Evolutionary conservation across 2,888 invertebrate species (phyloP).

Genomic region (Leucoma salicis): DNA sequence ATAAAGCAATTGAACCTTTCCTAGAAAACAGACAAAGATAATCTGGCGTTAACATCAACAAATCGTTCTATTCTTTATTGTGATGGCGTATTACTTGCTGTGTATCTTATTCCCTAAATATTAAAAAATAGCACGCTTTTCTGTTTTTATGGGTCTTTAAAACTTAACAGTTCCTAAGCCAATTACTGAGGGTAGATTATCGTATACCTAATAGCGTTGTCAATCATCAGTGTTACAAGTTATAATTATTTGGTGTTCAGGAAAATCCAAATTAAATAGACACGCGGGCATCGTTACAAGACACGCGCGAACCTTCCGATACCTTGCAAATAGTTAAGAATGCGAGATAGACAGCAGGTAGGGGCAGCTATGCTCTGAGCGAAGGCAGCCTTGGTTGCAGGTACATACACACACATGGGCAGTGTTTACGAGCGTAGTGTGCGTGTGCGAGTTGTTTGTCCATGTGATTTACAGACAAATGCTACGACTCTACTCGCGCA

Average conservation of each 20-base stretch:
- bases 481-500: constrained; percentile 62
- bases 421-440: constrained; percentile 22
- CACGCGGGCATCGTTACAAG: constrained; percentile 64
- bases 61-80: no score
- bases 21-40: no score
- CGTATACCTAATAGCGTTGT: constrained; percentile 70
- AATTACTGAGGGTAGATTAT: no score
- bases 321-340: constrained; percentile 72
- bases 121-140: no score
- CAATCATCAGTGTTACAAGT: constrained; percentile 52
- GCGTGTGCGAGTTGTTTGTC: constrained; percentile 65
- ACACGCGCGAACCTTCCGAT: constrained; percentile 54
- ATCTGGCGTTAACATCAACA: no score
- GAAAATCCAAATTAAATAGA: constrained; percentile 46
- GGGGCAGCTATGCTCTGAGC: constrained; percentile 54
- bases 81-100: no score
- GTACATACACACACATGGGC: constrained; percentile 40
- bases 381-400: constrained; percentile 47
- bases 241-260: constrained; percentile 47
- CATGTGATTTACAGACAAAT: constrained; percentile 77
- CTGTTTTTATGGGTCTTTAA: no score
- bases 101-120: no score
- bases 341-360: constrained; percentile 70
- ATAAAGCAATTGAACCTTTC: no score
- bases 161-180: no score